phyloP scores from a whole-genome alignment of 2,113 vertebrate genomes.

The Candoia aspera region DNA sequence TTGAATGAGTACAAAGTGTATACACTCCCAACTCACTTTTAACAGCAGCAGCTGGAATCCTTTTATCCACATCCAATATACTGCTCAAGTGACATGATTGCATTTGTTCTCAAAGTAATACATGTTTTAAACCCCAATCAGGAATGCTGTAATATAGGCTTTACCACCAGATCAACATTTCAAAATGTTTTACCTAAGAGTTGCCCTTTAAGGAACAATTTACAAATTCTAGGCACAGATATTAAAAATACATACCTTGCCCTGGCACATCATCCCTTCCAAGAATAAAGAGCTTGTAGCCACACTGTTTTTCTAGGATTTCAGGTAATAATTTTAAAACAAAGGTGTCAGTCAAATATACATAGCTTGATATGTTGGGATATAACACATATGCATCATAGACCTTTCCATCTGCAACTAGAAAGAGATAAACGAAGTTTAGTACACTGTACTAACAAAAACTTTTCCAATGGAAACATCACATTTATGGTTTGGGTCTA shows the following conservation, averaged over 20 bases:
- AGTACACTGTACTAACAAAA: background rate
- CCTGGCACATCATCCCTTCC: conserved; percentile 86
- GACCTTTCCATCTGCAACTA: conserved; percentile 86
- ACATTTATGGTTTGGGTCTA: too few species aligned
- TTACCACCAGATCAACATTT: background rate
- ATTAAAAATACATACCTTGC: conserved; percentile 74
- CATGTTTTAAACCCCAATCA: background rate
- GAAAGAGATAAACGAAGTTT: conserved; percentile 8
- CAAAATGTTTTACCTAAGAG: background rate
- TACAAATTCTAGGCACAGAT: background rate
- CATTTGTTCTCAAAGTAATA: background rate
- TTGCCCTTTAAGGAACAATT: background rate
- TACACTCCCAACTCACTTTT: background rate
- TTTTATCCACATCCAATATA: background rate
- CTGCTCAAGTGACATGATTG: background rate
- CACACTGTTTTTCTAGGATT: conserved; percentile 86
- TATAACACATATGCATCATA: conserved; percentile 92
- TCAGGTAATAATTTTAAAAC: conserved; percentile 83
- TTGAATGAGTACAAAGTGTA: background rate
- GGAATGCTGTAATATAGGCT: background rate
- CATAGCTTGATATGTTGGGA: conserved; percentile 69
- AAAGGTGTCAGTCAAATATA: conserved; percentile 73
- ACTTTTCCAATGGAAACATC: background rate
- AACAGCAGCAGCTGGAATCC: background rate
- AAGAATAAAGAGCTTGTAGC: conserved; percentile 88